Evolutionary conservation across 35 echinoderm and acorn worm genomes (phyloP).

Genomic region (Anneissia japonica): DNA sequence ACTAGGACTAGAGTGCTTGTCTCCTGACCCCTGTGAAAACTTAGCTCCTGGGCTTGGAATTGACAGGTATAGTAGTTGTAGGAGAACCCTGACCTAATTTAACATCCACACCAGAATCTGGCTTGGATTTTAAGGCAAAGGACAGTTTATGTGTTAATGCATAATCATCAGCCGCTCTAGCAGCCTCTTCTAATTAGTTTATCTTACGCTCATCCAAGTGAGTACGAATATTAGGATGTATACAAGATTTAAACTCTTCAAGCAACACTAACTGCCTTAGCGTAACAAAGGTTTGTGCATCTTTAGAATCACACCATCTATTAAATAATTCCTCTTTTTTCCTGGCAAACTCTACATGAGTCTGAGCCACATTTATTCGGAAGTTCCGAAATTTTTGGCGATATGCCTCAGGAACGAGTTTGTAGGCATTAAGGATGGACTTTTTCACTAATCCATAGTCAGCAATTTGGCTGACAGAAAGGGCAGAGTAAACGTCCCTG

Average conservation of each 20-base stretch:
- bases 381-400: constrained; percentile 28
- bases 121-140: no score
- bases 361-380: constrained; percentile 11
- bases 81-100: no score
- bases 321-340: constrained; percentile 22
- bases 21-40: no score
- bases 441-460: constrained; percentile 28
- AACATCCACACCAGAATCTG: no score
- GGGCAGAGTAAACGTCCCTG: constrained; percentile 13
- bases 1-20: no score
- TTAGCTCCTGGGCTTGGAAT: no score
- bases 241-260: constrained; percentile 14
- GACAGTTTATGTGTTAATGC: no score
- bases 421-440: constrained; percentile 16
- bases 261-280: constrained; percentile 2
- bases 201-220: no score
- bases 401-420: constrained; percentile 39
- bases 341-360: constrained; percentile 17
- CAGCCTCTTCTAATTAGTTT: no score
- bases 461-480: neutral
- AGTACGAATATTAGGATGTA: no score
- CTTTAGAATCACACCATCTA: constrained; percentile 4
- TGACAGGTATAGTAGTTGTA: no score
- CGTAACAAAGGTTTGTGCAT: neutral
- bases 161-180: no score